These are phyloP conservation scores for Neoascia interrupta DNA, from an alignment of 2,888 invertebrate genomes.

Conservation along the genomic window DNA sequence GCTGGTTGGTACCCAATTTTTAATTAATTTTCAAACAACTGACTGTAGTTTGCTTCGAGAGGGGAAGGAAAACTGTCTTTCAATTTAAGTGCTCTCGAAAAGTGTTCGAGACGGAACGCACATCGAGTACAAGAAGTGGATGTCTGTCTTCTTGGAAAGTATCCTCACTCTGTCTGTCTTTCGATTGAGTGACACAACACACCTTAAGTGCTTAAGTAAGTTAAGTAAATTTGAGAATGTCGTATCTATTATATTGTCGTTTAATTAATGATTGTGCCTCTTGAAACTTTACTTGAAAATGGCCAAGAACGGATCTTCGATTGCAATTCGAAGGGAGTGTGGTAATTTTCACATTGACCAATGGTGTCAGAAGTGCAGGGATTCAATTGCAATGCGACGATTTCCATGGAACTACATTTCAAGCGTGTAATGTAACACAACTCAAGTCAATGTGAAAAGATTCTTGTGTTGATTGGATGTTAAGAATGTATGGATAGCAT, in stretches of 20 bases:
- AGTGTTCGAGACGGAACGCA: conserved; percentile 34
- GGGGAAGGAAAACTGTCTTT: conserved; percentile 6
- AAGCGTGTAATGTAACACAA: too few species aligned
- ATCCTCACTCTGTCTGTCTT: not conserved
- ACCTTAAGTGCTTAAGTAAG: conserved; percentile 31
- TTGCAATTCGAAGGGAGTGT: not conserved
- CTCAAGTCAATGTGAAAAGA: too few species aligned
- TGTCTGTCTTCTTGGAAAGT: conserved; percentile 1
- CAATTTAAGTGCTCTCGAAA: conserved; percentile 43
- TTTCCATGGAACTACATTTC: too few species aligned
- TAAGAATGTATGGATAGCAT: too few species aligned
- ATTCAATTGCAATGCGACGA: too few species aligned
- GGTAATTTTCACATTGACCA: too few species aligned
- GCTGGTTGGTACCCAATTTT: conserved; percentile 35
- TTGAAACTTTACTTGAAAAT: conserved; percentile 7
- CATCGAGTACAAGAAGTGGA: conserved; percentile 15
- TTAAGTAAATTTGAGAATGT: conserved; percentile 16
- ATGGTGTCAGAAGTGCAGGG: too few species aligned
- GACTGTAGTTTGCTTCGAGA: conserved; percentile 10
- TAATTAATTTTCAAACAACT: conserved; percentile 63
- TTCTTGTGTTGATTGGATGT: too few species aligned
- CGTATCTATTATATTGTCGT: not conserved
- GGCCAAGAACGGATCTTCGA: not conserved
- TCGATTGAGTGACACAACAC: not conserved
- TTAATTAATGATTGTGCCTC: conserved; percentile 12